A percentile compares a stretch with the other conserved stretches of the same genome.
phyloP scores from a whole-genome alignment of 2,888 invertebrate species.

The Drosophila percnosoma region DNA sequence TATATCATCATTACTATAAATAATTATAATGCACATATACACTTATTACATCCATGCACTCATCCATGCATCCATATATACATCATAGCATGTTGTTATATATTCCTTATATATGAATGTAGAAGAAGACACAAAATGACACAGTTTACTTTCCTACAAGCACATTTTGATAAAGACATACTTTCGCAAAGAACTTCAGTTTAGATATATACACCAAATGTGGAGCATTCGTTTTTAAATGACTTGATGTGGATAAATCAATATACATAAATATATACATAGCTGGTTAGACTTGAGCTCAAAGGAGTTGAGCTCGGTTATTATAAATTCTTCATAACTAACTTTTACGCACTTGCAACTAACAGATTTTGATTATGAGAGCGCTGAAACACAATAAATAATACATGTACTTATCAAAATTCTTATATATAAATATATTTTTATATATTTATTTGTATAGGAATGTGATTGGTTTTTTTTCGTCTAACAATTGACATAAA shows the following conservation, averaged over 20 bases:
- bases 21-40: not conserved
- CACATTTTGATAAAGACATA: not conserved
- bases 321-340: not conserved
- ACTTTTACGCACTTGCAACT: not conserved
- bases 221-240: not conserved
- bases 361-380: not conserved
- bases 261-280: not conserved
- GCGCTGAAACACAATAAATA: not conserved
- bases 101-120: not conserved
- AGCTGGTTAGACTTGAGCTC: not conserved
- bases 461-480: not conserved
- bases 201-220: not conserved
- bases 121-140: not conserved
- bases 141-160: not conserved
- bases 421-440: not conserved
- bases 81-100: not conserved
- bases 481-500: slow-evolving; percentile 18
- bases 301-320: not conserved
- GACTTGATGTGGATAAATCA: not conserved
- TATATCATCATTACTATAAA: not conserved
- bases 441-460: not conserved
- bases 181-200: not conserved
- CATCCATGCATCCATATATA: not conserved
- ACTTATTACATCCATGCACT: not conserved
- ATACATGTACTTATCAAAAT: not conserved